Base-by-base conservation (phyloP, 2,113 vertebrate genomes). In the Perca flavescens region DNA sequence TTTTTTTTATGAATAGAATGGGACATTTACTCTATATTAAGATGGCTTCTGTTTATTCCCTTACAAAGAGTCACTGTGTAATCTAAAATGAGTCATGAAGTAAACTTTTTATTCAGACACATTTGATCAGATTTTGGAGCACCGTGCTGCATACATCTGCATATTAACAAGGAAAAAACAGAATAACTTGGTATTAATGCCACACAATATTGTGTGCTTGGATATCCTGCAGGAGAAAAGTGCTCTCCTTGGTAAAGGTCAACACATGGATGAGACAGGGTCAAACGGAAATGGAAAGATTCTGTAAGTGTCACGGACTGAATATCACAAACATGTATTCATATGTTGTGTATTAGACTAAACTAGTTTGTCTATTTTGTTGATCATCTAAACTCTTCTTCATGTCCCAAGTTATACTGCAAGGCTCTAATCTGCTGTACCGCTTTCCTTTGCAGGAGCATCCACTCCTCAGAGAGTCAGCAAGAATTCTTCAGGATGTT, bases 401-500 rank as follows among this genome's bases (percentile, higher is more conserved):
- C 16, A 22, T 21, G 15, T 36, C 10, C 8, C 2, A 9, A 28
- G 21, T n/a, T 49, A 13, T 1, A n/a, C 36, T 10, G 72, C 0
- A 3, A 5, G 0, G 2, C 57, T 63, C 25, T 82, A 36, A 86
- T 40, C 65, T 5, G 65, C 34, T 52, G 9, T 21, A 0, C 52
- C 52, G 1, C 63, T 58, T 67, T 91, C 31, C 73, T 85, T 83
- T 62, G 93, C 95, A 92, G 93, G 94, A 99, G 98, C 94, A 97
- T 99, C 95, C 98, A 99, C 95, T 98, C 97, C 88, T 99, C 98
- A 22, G 98, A 99, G 96, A 99, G 98, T 92, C 98, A 99, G 91
- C 97, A 98, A 74, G 98, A 99, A 89, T 99, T 99, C 94, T 99
- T 99, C 96, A 96, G 96, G 91, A 98, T 99, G 98, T 92, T 99